Evolutionary conservation across 2,113 vertebrate species (phyloP), one percentile per base, ranked within the genome.

Genomic region (Leucopternis melanops): DNA sequence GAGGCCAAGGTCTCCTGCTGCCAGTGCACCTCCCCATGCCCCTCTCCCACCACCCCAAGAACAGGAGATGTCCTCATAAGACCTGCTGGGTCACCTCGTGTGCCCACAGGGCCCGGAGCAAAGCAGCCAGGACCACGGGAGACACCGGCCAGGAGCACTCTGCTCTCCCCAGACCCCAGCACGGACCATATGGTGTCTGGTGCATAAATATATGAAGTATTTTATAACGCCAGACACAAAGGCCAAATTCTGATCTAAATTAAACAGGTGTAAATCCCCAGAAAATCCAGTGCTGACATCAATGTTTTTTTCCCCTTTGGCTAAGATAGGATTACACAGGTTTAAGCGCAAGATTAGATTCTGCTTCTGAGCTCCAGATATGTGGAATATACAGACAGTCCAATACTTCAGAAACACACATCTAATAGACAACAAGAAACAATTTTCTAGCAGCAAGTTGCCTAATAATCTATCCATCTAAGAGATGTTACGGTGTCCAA

Each of bases 201-300:
- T 77, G 84, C 83, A 97, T 87, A 50, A 92, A 87, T 10, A 57
- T 52, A 91, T 45, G 11, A 47, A 77, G 54, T 19, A 69, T 58
- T 96, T 59, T 42, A 11, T n/a, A 92, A 81, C 0, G 0, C 44
- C 86, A 92, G 80, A 22, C 78, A 70, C 74, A 90, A 91, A 92
- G 65, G 91, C 63, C 77, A 69, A 47, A 36, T 38, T 79, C 83
- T 94, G 52, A 70, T 85, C 69, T 75, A 72, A 95, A 92, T 75
- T 74, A 78, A 95, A 94, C 49, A 81, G 81, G 57, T 77, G 36
- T 34, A 91, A 94, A 85, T 73, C 84, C 88, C 86, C 80, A 67
- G 59, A 78, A 90, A 92, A 66, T 27, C 50, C 84, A 67, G 67
- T 10, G 52, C 81, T 91, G 78, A 90, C 81, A 97, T 90, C 77